Evolutionary conservation across 2,113 vertebrate genomes (phyloP), one percentile per base, ranked within the genome.

Genomic region (Triplophysa dalaica): DNA sequence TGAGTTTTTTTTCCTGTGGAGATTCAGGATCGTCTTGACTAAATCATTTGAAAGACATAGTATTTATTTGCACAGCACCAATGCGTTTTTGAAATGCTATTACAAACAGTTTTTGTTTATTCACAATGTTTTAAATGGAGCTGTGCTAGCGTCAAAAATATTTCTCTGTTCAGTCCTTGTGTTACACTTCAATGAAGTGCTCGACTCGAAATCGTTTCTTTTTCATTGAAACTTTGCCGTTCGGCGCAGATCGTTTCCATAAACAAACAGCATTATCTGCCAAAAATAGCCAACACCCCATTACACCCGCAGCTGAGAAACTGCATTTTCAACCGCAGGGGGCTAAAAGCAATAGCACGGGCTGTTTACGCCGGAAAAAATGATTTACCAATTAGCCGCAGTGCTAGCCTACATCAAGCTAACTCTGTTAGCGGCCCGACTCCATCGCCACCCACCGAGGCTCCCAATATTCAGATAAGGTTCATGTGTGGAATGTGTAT

Each of bases 401-500:
- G 50, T 81, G 54, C 56, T 69, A 17, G 38, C n/a, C 76, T 68
- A 61, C 14, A 58, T 62, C 33, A 60, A 26, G 54, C 65, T 43
- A 41, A 38, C 58, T 69, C 38, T 26, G 52, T 69, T 69, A 48
- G 17, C 4, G 38, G 3, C 68, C 24, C 16, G 5, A 3, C 45
- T 9, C 43, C n/a, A 11, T n/a, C 5, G n/a, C 11, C 16, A 6
- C n/a, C n/a, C 21, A 29, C 65, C 29, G 17, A 29, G 67, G n/a
- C 63, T 73, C 7, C 21, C 22, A 8, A 56, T 63, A 79, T 79
- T 72, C 45, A 63, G 58, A 70, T 72, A 11, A 72, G 58, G 52
- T 24, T 17, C 56, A 65, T 65, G 78, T 80, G 43, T 19, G 60
- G 68, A 75, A 75, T 75, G 68, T 54, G 21, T 63, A 48, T 80